Evolutionary conservation across 2,888 invertebrate species (phyloP), one percentile per base, ranked within the genome.

Genomic region (Carabus problematicus): DNA sequence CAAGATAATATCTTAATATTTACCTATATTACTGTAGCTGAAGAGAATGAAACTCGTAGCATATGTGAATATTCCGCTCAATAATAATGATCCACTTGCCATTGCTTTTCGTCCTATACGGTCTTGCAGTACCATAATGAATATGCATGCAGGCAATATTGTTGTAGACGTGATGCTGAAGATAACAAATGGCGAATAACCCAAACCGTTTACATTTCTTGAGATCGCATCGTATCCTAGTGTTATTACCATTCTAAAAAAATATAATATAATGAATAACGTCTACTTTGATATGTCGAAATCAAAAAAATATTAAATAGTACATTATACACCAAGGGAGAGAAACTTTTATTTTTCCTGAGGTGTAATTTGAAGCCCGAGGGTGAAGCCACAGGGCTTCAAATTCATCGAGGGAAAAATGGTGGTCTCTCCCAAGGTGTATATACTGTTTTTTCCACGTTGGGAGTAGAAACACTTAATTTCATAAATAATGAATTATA

Each of bases 141-240:
- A 79, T 47, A 85, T 73, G 73, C 86, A 86, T 9, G 86, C 85
- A n/a, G 87, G 87, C 56, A 87, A 77, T 71, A 87, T 86, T 0
- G 85, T 84, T 14, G 83, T 77, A 43, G 87, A 85, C 70, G 85
- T 85, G 56, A 85, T 75, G 18, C 83, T 83, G 78, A 87, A 87
- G 77, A 87, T 82, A 49, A 84, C 72, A 75, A 86, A 87, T 47
- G 87, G 86, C 16, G 86, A 85, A 73, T 83, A 82, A 55, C 84
- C 85, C 71, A 85, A 79, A 72, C 85, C 86, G 75, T 85, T 84
- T 7, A 87, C 84, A 75, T 87, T 86, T 63, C 86, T 81, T 6
- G 87, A 86, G 58, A 87, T 86, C 11, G 86, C 86, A 75, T 87
- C 87, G 74, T 87, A 87, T 75, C 86, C 85, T 29, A 87, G 79